Percentiles rank a stretch among this genome's conserved stretches.
phyloP scores from a whole-genome alignment of 2,113 vertebrate species.

The Pseudonaja textilis region DNA sequence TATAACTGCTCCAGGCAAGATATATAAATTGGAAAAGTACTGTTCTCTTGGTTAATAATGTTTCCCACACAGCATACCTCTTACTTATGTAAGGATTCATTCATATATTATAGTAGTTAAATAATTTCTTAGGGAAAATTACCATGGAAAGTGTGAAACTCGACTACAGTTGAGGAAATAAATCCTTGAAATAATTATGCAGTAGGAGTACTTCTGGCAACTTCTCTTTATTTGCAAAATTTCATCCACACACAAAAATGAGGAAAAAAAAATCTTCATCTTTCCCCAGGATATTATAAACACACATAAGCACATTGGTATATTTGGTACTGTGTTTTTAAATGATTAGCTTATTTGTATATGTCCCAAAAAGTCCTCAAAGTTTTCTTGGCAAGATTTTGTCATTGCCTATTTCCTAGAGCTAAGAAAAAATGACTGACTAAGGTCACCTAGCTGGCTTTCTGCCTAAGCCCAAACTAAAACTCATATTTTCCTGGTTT shows the following conservation, averaged over 20 bases:
- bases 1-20: conserved; percentile 26
- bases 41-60: conserved; percentile 19
- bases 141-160: conserved; percentile 34
- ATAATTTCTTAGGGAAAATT: conserved; percentile 34
- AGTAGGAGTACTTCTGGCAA: conserved; percentile 18
- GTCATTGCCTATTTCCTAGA: not conserved
- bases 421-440: not conserved
- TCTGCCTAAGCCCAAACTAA: not conserved
- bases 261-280: not conserved
- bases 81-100: conserved; percentile 23
- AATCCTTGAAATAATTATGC: conserved; percentile 22
- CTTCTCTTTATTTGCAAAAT: conserved; percentile 10
- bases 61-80: conserved; percentile 6
- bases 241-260: not conserved
- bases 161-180: conserved; percentile 13
- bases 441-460: not conserved
- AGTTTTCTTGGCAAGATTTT: not conserved
- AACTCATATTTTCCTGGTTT: not conserved
- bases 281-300: not conserved
- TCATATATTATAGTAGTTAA: conserved; percentile 32
- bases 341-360: not conserved
- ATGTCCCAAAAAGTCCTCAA: not conserved
- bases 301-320: not conserved
- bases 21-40: not conserved
- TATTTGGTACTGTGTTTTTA: not conserved